Percentiles rank a stretch among this genome's conserved stretches.
phyloP scores from a whole-genome alignment of 2,113 vertebrate genomes.

The Accipiter virgatus region DNA sequence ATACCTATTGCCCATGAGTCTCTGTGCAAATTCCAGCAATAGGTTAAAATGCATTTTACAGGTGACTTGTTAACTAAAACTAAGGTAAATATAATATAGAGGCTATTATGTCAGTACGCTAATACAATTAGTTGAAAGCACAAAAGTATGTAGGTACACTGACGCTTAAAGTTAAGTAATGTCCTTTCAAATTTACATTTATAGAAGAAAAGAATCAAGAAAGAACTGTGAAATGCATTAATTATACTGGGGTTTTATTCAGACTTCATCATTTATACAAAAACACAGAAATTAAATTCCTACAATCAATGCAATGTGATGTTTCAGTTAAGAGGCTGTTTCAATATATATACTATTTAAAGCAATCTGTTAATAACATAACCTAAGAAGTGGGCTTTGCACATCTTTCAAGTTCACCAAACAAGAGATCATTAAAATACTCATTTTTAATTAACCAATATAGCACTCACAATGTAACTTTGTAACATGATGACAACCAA shows the following conservation, averaged over 20 bases:
- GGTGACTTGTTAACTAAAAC: background rate
- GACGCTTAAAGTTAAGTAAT: background rate
- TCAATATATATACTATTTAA: background rate
- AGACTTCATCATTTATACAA: conserved; percentile 9
- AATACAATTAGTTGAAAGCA: background rate
- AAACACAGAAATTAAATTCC: background rate
- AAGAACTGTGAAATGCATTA: background rate
- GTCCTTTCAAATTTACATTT: background rate
- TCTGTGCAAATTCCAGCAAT: background rate
- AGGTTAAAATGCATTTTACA: background rate
- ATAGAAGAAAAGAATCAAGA: background rate
- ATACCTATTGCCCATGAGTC: background rate
- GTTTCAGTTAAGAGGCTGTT: background rate
- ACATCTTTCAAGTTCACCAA: background rate
- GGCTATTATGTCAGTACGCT: background rate
- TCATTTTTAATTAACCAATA: background rate
- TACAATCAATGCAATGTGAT: background rate
- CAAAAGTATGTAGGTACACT: background rate
- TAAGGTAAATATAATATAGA: background rate
- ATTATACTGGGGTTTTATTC: background rate
- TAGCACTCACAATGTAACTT: background rate
- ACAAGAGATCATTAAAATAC: background rate
- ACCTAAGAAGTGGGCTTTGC: background rate
- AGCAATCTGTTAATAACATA: background rate
- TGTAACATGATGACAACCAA: background rate